A percentile compares a stretch with the other conserved stretches of the same genome.
Evolutionary conservation across 2,888 invertebrate species (phyloP).

Genomic region (Morinoia aosen): DNA sequence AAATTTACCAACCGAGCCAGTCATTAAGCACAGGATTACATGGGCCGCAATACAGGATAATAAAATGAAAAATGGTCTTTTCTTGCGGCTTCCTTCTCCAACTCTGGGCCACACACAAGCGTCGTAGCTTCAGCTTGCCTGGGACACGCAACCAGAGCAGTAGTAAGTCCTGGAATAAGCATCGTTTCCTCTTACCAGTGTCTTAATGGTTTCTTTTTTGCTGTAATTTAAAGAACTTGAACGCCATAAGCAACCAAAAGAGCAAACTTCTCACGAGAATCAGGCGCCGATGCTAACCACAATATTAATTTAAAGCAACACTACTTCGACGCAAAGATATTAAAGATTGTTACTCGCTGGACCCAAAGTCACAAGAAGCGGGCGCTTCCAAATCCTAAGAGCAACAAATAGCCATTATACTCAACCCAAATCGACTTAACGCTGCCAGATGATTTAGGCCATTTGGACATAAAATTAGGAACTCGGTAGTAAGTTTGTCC

Average conservation of each 20-base stretch:
- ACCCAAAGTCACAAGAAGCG: too few relatives aligned
- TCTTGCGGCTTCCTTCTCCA: neutral
- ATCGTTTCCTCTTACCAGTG: neutral
- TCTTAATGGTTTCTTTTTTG: neutral
- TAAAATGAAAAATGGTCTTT: neutral
- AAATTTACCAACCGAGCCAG: neutral
- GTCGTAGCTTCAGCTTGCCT: neutral
- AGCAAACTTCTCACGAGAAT: neutral
- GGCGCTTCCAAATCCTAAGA: too few relatives aligned
- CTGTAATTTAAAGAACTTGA: neutral
- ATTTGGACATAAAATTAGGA: too few relatives aligned
- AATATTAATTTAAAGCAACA: neutral
- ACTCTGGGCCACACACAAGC: neutral
- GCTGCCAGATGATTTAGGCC: too few relatives aligned
- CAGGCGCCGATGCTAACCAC: neutral
- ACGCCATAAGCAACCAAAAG: neutral
- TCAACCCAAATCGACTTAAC: too few relatives aligned
- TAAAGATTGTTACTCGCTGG: too few relatives aligned
- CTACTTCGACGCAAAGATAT: too few relatives aligned
- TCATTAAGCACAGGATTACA: neutral
- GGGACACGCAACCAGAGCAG: neutral
- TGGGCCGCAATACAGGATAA: neutral
- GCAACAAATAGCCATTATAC: too few relatives aligned
- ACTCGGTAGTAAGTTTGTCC: too few relatives aligned
- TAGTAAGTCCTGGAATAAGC: too few relatives aligned